Evolutionary conservation across 64 coral and sea anemone species (phyloP), one percentile per base, ranked within the genome.

Genomic region (Montipora foliosa): DNA sequence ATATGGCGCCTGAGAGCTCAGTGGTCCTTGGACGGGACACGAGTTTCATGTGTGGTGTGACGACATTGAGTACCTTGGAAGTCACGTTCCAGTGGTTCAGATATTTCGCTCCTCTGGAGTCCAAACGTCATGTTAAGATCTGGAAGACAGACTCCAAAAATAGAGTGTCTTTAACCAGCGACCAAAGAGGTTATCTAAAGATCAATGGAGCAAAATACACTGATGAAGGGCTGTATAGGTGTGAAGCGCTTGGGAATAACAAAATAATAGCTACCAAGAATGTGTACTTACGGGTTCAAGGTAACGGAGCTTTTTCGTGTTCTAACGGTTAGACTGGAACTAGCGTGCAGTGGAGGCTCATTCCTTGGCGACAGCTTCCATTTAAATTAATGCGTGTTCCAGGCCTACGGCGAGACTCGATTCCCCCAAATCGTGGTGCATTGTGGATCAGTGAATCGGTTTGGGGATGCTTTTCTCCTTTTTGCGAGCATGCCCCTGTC

Each of bases 81-180:
- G 76, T 93, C 14, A 88, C 85, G 20, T 84, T 93, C 16, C 84
- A 93, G 4, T 93, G 92, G 92, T 70, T 14, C 2, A 77, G 68
- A 13, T 93, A 59, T 51, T 55, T 49, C 19, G 49, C 47, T 16
- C 92, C 49, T 14, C 15, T 93, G 25, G 51, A 58, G 22, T 68
- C 92, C 4, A 93, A 74, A 16, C 49, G 57, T 25, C 74, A 58
- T 4, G 68, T 93, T 19, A 72, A 48, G 24, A 88, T 79, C 15
- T 78, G 83, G 20, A 93, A 44, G 79, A 93, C 24, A 9, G 76
- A 87, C 15, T 50, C 12, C 62, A 71, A 5, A 4, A 67, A 86
- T 20, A 17, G n/a, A 6, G 10, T 86, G 66, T 86, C 45, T 19
- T 1, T 20, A 5, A 72, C 64, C 3, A 86, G 64, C 22, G 48